phyloP scores from a whole-genome alignment of 1,140 invertebrate genomes.

The Philotrypesis tridentata region DNA sequence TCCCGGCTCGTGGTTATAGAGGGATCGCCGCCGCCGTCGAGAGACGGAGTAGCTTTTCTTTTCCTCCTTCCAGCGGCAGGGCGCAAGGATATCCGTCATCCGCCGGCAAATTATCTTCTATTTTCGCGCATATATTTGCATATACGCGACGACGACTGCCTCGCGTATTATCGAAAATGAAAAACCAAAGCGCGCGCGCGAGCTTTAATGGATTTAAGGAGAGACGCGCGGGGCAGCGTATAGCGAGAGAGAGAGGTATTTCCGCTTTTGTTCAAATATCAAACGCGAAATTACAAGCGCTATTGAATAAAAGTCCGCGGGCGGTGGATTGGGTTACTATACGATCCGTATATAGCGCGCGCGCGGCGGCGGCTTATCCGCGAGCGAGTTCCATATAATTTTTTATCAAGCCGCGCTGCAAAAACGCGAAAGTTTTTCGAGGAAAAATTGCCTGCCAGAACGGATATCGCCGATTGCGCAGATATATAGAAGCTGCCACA shows the following conservation, averaged over 20 bases:
- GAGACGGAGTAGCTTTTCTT: conserved; percentile 47
- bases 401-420: conserved; percentile 46
- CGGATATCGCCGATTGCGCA: conserved; percentile 51
- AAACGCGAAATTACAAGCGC: conserved; percentile 28
- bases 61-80: conserved; percentile 28
- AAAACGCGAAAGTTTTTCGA: conserved; percentile 44
- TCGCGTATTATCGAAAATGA: conserved; percentile 1
- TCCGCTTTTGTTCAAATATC: conserved; percentile 41
- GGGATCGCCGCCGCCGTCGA: neutral
- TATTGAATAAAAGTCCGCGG: neutral
- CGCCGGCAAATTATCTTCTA: conserved; percentile 50
- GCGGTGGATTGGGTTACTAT: neutral
- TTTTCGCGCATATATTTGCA: conserved; percentile 1
- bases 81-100: conserved; percentile 45
- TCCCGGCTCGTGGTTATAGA: conserved; percentile 39
- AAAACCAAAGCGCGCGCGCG: neutral
- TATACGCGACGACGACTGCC: conserved; percentile 41
- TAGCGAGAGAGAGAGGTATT: neutral
- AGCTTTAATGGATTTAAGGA: conserved; percentile 30
- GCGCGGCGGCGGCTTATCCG: conserved; percentile 12
- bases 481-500: conserved; percentile 30
- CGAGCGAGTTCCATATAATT: conserved; percentile 34
- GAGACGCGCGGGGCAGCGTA: neutral
- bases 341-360: too few relatives aligned
- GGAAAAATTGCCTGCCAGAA: conserved; percentile 52